Percentiles rank a stretch among this genome's conserved stretches.
These are phyloP conservation scores for Poecilia picta DNA, from an alignment of 2,797 vertebrate genomes.

Conservation along the genomic window DNA sequence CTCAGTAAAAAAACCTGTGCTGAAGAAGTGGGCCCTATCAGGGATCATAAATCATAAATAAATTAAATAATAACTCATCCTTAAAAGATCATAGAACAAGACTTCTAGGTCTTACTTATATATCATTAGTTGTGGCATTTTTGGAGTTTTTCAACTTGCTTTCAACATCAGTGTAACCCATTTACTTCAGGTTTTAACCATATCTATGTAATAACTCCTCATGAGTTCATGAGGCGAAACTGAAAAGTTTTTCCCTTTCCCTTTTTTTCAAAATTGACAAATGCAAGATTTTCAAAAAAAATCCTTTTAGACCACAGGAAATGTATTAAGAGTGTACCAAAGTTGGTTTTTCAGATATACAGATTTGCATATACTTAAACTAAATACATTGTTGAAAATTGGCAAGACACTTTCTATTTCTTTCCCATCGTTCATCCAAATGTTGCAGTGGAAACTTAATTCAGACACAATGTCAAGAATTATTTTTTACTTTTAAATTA, in stretches of 20 bases:
- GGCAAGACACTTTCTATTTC: not conserved
- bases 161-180: not conserved
- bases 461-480: not conserved
- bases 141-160: not conserved
- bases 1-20: not conserved
- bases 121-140: not conserved
- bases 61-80: not conserved
- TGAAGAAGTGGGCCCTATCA: not conserved
- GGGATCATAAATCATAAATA: not conserved
- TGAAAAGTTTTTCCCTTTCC: not conserved
- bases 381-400: not conserved
- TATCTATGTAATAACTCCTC: not conserved
- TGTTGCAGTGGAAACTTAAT: not conserved
- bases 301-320: not conserved
- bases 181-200: not conserved
- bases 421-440: not conserved
- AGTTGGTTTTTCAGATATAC: not conserved
- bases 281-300: not conserved
- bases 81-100: not conserved
- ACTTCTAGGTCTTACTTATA: not conserved
- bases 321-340: not conserved
- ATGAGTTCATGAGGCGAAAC: not conserved
- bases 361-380: not conserved
- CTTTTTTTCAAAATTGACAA: not conserved
- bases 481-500: no score